Conservation (phyloP, 2,113 vertebrate genomes). For the Pteruthius melanotis region DNA sequence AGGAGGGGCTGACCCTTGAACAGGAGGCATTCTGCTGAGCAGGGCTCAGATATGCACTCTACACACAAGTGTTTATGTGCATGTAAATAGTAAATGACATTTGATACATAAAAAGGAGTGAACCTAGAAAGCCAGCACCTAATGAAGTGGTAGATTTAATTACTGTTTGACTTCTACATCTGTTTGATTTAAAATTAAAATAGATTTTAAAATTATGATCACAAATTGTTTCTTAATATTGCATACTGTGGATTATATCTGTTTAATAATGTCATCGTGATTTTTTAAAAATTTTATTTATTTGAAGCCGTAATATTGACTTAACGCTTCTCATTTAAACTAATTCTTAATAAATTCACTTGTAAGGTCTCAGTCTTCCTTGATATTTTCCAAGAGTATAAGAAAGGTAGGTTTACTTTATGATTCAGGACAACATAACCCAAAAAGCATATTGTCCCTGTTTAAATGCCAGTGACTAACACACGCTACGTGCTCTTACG, state of each 20-base stretch:
- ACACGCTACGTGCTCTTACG: slow-evolving; percentile 26
- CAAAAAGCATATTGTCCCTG: slow-evolving; percentile 42
- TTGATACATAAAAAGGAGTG: background rate
- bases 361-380: slow-evolving; percentile 73
- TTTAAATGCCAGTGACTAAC: slow-evolving; percentile 62
- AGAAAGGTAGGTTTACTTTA: slow-evolving; percentile 73
- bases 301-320: slow-evolving; percentile 63
- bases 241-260: background rate
- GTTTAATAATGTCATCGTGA: background rate
- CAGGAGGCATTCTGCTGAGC: background rate
- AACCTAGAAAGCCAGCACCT: background rate
- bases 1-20: background rate
- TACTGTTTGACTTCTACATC: background rate
- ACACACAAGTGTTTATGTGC: background rate
- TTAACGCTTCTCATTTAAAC: slow-evolving; percentile 65
- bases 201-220: background rate
- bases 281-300: background rate
- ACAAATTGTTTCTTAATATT: background rate
- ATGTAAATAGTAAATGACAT: background rate
- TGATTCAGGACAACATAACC: slow-evolving; percentile 62
- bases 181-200: background rate
- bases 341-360: slow-evolving; percentile 86
- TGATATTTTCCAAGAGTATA: slow-evolving; percentile 70
- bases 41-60: background rate
- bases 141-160: background rate